These are phyloP conservation scores for Otus sunia DNA, from an alignment of 2,113 vertebrate genomes.

Conservation along the genomic window DNA sequence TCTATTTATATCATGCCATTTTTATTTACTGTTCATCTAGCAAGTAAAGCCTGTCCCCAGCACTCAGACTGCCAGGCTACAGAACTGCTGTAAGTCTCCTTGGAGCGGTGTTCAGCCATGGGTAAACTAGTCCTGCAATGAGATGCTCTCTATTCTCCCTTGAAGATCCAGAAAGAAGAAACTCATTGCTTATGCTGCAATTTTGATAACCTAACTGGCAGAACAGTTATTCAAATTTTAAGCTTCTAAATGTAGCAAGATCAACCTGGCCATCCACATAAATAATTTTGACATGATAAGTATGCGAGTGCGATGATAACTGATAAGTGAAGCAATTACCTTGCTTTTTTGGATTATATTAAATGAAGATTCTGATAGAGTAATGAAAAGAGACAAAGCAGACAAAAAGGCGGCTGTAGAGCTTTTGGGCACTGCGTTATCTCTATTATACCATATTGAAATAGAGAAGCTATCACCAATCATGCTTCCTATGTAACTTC, in stretches of 20 bases:
- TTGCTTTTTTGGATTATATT: conserved; percentile 87
- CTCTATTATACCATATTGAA: conserved; percentile 87
- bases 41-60: conserved; percentile 36
- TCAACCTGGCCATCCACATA: conserved; percentile 85
- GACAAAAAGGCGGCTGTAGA: conserved; percentile 81
- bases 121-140: neutral
- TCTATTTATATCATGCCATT: conserved; percentile 37
- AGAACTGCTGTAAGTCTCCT: conserved; percentile 24
- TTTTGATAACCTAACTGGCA: conserved; percentile 83
- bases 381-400: conserved; percentile 87
- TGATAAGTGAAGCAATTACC: conserved; percentile 88
- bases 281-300: conserved; percentile 89
- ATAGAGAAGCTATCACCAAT: conserved; percentile 86
- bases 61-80: neutral
- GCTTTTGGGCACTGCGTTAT: conserved; percentile 85
- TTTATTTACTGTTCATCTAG: conserved; percentile 61
- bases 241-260: conserved; percentile 80
- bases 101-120: neutral
- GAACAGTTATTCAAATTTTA: conserved; percentile 85
- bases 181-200: conserved; percentile 77
- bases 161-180: conserved; percentile 54
- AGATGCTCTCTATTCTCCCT: conserved; percentile 18
- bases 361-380: conserved; percentile 89
- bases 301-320: conserved; percentile 82
- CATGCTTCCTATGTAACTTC: conserved; percentile 84